Conservation (phyloP, 2,113 vertebrate species). For the Butorides virescens region DNA sequence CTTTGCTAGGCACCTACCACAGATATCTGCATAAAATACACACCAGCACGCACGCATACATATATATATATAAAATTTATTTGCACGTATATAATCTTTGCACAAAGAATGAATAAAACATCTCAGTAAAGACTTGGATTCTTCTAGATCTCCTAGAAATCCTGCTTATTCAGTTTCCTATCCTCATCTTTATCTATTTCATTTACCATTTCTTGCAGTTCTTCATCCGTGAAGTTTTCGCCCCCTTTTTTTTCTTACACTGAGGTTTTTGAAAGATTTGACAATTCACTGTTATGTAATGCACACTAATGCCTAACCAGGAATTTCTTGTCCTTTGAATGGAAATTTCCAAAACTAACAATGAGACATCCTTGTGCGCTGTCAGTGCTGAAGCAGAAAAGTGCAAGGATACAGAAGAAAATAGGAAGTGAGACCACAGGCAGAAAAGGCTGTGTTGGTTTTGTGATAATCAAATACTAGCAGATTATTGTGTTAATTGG, state of each 20-base stretch:
- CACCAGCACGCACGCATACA: not conserved
- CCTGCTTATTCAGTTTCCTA: not conserved
- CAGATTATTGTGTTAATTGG: not conserved
- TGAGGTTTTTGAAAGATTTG: not conserved
- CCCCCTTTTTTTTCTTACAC: not conserved
- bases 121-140: not conserved
- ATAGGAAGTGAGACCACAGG: not conserved
- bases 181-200: not conserved
- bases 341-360: not conserved
- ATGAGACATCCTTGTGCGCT: not conserved
- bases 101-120: not conserved
- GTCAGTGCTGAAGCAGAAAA: not conserved
- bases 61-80: not conserved
- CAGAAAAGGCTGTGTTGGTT: not conserved
- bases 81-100: not conserved
- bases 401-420: not conserved
- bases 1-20: not conserved
- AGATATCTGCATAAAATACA: not conserved
- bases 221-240: not conserved
- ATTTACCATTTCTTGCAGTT: not conserved
- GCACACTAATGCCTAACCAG: not conserved
- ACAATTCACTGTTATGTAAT: not conserved
- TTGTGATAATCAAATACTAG: not conserved
- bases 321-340: not conserved
- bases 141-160: not conserved